Base-by-base conservation (phyloP, 1,140 invertebrate genomes). In the Harlomillsia oculata region DNA sequence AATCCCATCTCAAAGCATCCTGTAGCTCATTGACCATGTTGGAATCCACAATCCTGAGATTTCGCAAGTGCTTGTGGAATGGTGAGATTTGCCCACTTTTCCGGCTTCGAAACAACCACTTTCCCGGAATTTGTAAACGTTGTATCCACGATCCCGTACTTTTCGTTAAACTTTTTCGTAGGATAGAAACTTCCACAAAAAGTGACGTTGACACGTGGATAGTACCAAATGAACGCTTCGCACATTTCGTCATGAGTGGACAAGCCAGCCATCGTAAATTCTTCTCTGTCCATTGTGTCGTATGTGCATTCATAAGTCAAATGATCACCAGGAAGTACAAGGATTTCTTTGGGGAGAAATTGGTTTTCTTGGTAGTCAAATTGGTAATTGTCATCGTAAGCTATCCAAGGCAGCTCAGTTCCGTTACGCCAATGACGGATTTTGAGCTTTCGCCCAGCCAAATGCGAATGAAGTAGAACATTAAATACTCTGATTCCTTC, bases 231-330 rank as follows among this genome's bases (percentile, higher is more conserved):
- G 20, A 44, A 51, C 18, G 23, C 36, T 20, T 51, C 28, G 28
- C 96, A 99, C 96, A 99, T 99, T 73, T 99, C 96, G 65, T 99
- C 93, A 13, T 81, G 84, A 58, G 97, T 98, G 2, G 89, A 82
- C 71, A 92, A 94, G 1, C 96, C 96, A 21, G 89, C 91, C 1
- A 95, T 72, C 2, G 91, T 94, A 0, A 89, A 79, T 67, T 90
- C 90, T 5, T 81, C 74, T 43, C 14, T 43, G 20, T 25, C 21
- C 20, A 71, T 57, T 0, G 93, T 96, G 34, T 84, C 82, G 70
- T 91, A 94, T 44, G 83, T 79, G 70, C 95, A 98, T 6, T 46
- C 56, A 46, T n/a, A 52, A 8, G 49, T 52, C 1, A 61, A 14
- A 30, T 53, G 54, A 46, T 61, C 59, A 8, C 59, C 54, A 3